Conservation (phyloP, 2,888 invertebrate genomes). For the Spilosoma lubricipeda region DNA sequence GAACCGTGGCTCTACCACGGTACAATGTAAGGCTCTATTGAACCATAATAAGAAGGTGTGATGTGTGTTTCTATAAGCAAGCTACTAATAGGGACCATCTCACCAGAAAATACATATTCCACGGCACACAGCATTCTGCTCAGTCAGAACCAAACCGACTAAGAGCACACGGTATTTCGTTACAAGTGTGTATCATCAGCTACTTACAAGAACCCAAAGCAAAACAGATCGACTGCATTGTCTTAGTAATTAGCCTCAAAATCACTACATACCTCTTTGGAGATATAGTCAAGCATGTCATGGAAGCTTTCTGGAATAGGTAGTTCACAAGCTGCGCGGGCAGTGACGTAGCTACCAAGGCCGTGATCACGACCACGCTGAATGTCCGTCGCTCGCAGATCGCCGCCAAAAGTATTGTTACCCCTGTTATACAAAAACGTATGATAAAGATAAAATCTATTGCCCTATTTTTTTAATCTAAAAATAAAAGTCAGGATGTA, state of each 20-base stretch:
- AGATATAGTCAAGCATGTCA: slow-evolving; percentile 90
- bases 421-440: slow-evolving; percentile 73
- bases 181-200: background rate
- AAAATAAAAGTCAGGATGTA: background rate
- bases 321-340: slow-evolving; percentile 91
- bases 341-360: slow-evolving; percentile 91
- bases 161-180: background rate
- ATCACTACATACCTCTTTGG: slow-evolving; percentile 80
- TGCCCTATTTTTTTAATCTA: background rate
- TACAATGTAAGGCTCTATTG: background rate
- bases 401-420: slow-evolving; percentile 91
- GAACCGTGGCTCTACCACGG: no score
- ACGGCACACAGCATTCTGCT: background rate
- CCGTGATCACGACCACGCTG: slow-evolving; percentile 96
- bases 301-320: slow-evolving; percentile 89
- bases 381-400: slow-evolving; percentile 93
- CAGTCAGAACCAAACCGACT: background rate
- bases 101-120: background rate
- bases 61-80: background rate
- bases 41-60: background rate
- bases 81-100: no score
- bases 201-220: background rate
- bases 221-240: background rate
- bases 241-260: background rate
- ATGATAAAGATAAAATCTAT: slow-evolving; percentile 6